Conservation (phyloP, 2,888 invertebrate species). For the Ophion ventricosus region DNA sequence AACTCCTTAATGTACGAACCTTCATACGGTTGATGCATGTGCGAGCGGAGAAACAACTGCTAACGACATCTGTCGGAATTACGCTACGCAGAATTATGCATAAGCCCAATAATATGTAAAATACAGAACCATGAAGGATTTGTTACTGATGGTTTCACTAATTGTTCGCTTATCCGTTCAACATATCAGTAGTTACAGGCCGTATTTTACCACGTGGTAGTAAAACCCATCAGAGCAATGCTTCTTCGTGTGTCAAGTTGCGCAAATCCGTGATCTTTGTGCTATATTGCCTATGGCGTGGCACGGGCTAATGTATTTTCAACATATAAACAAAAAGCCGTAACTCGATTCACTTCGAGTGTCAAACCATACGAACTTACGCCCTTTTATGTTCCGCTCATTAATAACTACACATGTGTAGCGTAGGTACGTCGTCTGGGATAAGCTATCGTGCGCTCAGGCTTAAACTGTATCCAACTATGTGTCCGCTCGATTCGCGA, state of each 20-base stretch:
- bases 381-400: constrained; percentile 1
- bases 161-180: constrained; percentile 64
- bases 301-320: constrained; percentile 46
- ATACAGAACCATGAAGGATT: constrained; percentile 34
- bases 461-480: constrained; percentile 56
- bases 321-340: background rate
- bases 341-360: background rate
- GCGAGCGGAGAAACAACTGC: no score
- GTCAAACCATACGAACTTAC: background rate
- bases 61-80: no score
- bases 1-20: no score
- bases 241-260: constrained; percentile 42
- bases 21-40: no score
- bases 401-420: constrained; percentile 13
- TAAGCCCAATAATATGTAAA: constrained; percentile 3
- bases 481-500: constrained; percentile 53
- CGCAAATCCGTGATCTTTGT: constrained; percentile 55
- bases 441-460: constrained; percentile 60
- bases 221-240: constrained; percentile 64
- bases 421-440: constrained; percentile 37
- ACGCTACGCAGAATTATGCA: no score
- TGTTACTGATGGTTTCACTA: constrained; percentile 53
- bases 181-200: constrained; percentile 51
- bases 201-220: constrained; percentile 24
- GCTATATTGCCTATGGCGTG: constrained; percentile 41